These are phyloP conservation scores for Rhopalosiphum padi DNA, from an alignment of 1,140 invertebrate species.

Conservation along the genomic window DNA sequence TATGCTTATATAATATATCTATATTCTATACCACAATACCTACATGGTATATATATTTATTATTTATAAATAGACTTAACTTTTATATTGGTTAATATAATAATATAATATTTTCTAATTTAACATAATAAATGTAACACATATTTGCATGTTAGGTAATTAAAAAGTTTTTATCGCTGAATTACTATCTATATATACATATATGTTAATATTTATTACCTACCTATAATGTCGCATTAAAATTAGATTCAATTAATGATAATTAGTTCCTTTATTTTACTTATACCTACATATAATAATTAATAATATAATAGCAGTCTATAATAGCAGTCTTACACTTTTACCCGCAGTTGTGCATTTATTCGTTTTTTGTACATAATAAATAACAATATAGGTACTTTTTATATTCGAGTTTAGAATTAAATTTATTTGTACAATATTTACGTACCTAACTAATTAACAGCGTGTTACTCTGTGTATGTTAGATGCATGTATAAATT, in stretches of 20 bases:
- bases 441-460: background rate
- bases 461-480: background rate
- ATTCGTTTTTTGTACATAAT: background rate
- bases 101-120: background rate
- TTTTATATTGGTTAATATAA: background rate
- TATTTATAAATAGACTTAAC: no score
- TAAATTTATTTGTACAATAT: background rate
- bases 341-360: background rate
- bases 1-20: background rate
- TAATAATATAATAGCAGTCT: no score
- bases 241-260: background rate
- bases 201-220: no score
- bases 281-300: background rate
- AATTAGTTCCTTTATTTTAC: constrained; percentile 11
- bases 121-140: background rate
- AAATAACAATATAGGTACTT: background rate
- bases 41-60: background rate
- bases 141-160: background rate
- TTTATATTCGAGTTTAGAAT: background rate
- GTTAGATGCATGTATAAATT: background rate
- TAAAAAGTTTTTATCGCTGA: background rate
- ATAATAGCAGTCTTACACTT: no score
- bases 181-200: background rate
- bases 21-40: background rate
- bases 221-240: no score